Conservation (phyloP, 1,140 invertebrate species). For the Paralvinella palmiformis region DNA sequence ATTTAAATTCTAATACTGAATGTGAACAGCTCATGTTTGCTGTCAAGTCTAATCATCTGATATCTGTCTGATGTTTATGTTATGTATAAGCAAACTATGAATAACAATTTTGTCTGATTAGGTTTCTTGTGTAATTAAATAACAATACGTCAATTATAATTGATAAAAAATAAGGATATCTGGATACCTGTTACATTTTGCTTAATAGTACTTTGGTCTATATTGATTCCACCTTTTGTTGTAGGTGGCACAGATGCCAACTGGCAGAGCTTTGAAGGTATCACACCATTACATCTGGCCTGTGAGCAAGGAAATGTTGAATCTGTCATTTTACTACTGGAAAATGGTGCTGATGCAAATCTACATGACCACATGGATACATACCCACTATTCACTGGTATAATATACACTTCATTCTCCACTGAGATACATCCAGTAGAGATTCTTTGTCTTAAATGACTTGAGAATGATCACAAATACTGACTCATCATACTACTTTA, state of each 20-base stretch:
- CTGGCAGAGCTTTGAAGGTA: constrained; percentile 49
- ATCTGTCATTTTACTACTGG: constrained; percentile 65
- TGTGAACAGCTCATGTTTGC: too few relatives aligned
- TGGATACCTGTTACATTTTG: too few relatives aligned
- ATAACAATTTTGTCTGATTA: not conserved
- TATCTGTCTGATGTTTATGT: too few relatives aligned
- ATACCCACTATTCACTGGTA: constrained; percentile 68
- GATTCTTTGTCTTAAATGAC: not conserved
- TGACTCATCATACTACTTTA: not conserved
- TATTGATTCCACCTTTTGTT: constrained; percentile 6
- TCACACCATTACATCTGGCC: constrained; percentile 94
- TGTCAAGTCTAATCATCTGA: too few relatives aligned
- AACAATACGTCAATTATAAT: not conserved
- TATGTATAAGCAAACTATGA: not conserved
- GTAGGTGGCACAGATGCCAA: constrained; percentile 36
- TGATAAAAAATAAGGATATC: too few relatives aligned
- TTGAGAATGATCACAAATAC: not conserved
- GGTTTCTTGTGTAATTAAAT: not conserved
- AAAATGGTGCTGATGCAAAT: constrained; percentile 86
- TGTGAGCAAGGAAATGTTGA: constrained; percentile 73
- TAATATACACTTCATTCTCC: not conserved
- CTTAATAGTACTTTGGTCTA: not conserved
- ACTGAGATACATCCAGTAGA: not conserved
- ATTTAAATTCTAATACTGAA: too few relatives aligned
- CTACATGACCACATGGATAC: constrained; percentile 83